Conservation (phyloP, 2,888 invertebrate genomes). For the Ennomos erosarius region DNA sequence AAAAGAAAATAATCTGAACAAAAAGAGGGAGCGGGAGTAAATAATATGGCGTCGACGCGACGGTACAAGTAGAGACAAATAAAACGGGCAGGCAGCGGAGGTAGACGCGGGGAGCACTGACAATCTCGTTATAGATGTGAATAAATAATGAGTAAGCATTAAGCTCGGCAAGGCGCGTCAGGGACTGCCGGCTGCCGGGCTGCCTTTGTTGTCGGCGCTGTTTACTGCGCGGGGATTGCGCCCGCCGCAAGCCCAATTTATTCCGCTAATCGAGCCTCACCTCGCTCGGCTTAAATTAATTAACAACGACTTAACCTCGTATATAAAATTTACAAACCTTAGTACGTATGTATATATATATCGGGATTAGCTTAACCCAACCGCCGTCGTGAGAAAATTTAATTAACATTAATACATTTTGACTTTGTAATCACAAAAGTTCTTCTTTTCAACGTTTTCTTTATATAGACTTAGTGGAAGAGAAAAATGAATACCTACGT, state of each 20-base stretch:
- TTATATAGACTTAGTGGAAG: too few relatives aligned
- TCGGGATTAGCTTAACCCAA: conserved; percentile 24
- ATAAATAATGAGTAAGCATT: conserved; percentile 83
- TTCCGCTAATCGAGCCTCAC: conserved; percentile 79
- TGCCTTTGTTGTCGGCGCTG: conserved; percentile 78
- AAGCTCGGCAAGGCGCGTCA: conserved; percentile 65
- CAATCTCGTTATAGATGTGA: conserved; percentile 83
- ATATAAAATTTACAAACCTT: conserved; percentile 59
- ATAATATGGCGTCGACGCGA: conserved; percentile 50
- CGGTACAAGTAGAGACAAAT: conserved; percentile 59
- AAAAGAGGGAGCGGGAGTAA: conserved; percentile 66
- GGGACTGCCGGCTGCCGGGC: conserved; percentile 55
- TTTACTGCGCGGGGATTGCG: conserved; percentile 75
- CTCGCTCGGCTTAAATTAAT: conserved; percentile 77
- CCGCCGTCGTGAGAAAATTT: conserved; percentile 9
- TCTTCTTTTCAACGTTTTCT: too few relatives aligned
- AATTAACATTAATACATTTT: conserved; percentile 17
- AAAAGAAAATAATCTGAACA: conserved; percentile 67
- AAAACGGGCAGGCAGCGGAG: conserved; percentile 59
- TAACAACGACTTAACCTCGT: conserved; percentile 70
- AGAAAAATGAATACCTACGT: too few relatives aligned
- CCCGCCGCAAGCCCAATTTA: conserved; percentile 78
- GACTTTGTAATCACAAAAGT: conserved; percentile 6
- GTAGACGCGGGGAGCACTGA: conserved; percentile 71
- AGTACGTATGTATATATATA: conserved; percentile 32